Percentiles rank a stretch among this genome's conserved stretches.
Conservation (phyloP, 2,797 vertebrate genomes). For the Lithobates sylvaticus region DNA sequence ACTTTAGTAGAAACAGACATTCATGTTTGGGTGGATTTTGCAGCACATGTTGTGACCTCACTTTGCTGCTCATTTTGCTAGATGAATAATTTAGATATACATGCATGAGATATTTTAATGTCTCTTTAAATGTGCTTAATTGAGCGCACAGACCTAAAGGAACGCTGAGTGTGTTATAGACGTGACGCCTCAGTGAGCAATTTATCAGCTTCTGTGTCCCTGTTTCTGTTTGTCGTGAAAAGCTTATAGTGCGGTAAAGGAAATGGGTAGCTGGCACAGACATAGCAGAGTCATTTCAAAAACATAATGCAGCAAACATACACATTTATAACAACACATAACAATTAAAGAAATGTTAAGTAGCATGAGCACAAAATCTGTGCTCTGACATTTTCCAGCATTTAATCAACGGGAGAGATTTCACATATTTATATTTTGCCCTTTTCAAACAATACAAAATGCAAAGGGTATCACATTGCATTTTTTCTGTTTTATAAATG, state of each 20-base stretch:
- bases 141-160: slow-evolving; percentile 44
- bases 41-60: slow-evolving; percentile 2
- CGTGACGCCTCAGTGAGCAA: slow-evolving; percentile 34
- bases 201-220: slow-evolving; percentile 22
- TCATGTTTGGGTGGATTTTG: slow-evolving; percentile 11
- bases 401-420: too few relatives aligned
- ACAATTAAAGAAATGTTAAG: not conserved
- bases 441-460: too few relatives aligned
- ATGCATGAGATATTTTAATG: slow-evolving; percentile 47
- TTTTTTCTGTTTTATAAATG: too few relatives aligned
- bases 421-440: too few relatives aligned
- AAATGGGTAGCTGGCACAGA: slow-evolving; percentile 17
- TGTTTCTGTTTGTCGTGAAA: not conserved
- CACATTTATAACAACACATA: not conserved
- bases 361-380: not conserved
- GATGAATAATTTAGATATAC: slow-evolving; percentile 50
- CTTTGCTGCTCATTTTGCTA: slow-evolving; percentile 2
- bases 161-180: slow-evolving; percentile 36
- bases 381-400: not conserved
- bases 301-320: not conserved
- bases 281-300: not conserved
- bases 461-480: too few relatives aligned
- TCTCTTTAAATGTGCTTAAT: slow-evolving; percentile 49
- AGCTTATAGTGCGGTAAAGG: not conserved
- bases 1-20: not conserved